Base-by-base conservation (phyloP, 2,797 vertebrate species). In the Melanotaenia nigrans region DNA sequence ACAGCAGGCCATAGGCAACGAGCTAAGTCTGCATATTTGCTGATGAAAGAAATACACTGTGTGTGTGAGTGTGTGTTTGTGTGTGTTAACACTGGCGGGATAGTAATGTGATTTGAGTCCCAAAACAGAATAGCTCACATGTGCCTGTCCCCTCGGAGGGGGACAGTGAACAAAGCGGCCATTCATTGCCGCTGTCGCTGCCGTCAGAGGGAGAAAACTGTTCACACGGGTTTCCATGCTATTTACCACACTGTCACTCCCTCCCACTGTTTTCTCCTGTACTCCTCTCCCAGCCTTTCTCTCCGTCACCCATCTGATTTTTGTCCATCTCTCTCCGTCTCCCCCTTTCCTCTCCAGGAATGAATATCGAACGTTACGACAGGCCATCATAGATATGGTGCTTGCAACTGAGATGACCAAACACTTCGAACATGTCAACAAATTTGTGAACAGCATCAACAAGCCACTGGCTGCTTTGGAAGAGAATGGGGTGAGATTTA, bases 371-470 rank as follows among this genome's bases (percentile, higher is more conserved):
- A 95, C 95, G 1, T 94, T 99, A 66, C 95, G 97, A 47, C 97
- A 99, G 91, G 95, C 95, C 61, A 95, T 99, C 77, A 97, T 99
- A 35, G 97, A 99, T 86, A 99, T 99, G 97, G 97, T 99, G 83
- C 93, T 99, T 57, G 97, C 98, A 70, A 99, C 98, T 5, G 98
- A 99, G 93, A 99, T 99, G 98, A 99, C 98, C 66, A 98, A 96
- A 93, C 98, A 99, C 93, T 99, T 98, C 63, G 97, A 99, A 87
- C 97, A 99, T 0, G 96, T 99, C 92, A 99, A 98, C 95, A 99
- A 98, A 87, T 99, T 99, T 90, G 96, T 97, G 90, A 99, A 98
- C 95, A 98, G 97, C 92, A 96, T 99, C 94, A 98, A 96, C 89
- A 99, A 98, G 88, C 97, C 98, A 1, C 90, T 98, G 94, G 95